Evolutionary conservation across 1,140 invertebrate species (phyloP), one percentile per base, ranked within the genome.

Genomic region (Diabrotica undecimpunctata): DNA sequence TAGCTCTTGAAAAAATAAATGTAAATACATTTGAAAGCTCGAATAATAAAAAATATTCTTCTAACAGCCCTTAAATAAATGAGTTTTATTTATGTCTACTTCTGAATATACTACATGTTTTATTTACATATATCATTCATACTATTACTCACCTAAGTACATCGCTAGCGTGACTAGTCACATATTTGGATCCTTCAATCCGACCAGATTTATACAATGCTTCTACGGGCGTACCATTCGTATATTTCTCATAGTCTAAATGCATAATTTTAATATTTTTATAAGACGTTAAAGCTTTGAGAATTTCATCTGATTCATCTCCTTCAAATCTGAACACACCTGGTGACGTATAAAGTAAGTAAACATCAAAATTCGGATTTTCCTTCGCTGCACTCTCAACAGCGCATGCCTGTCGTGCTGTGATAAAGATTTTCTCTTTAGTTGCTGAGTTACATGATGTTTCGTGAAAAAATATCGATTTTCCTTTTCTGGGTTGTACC

Each of bases 331-430:
- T 36, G 65, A 80, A 38, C 74, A 79, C 50, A 67, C 79, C 79
- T 0, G 82, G 81, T 37, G 82, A 83, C 0, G 86, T 75, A 69
- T 84, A 84, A 5, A 87, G 62, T 7, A 88, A 68, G 66, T 84
- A 86, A 0, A 89, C 78, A 25, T 80, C 78, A 61, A 79, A 81
- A 59, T 81, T 78, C 9, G 86, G 85, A 78, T 89, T 87, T 72
- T 83, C 78, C 37, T 76, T 71, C 1, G 87, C 87, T 0, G 87
- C 86, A 0, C 87, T 88, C 78, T 89, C 88, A 2, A 89, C 82
- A 0, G 87, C 85, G 69, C 87, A 89, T 0, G 87, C 86, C 70
- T 89, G 85, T 12, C 87, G 77, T 0, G 82, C 63, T 13, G 76
- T 83, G 14, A 88, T 68, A 8, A 75, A 58, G 1, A 79, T 72